These are phyloP conservation scores for Philopotamus ludificatus DNA, from an alignment of 1,140 invertebrate species.

Conservation along the genomic window DNA sequence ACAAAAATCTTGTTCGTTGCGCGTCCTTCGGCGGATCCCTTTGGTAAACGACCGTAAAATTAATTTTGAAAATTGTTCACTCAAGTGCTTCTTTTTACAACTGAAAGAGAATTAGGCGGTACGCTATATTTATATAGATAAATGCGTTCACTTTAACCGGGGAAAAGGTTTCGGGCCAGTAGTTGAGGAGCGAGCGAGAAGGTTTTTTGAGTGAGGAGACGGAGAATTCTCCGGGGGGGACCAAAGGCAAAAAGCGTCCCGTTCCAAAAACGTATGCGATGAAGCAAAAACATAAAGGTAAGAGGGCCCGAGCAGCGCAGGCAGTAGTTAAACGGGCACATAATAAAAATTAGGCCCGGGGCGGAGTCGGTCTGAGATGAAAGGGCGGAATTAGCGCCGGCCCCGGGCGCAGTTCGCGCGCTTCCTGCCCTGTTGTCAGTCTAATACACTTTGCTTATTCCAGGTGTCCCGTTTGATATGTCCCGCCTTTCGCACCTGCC, in stretches of 20 bases:
- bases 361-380: conserved; percentile 18
- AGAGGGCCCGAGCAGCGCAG: conserved; percentile 18
- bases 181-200: not conserved
- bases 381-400: conserved; percentile 34
- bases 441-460: conserved; percentile 40
- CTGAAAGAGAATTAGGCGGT: conserved; percentile 32
- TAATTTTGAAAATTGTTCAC: conserved; percentile 39
- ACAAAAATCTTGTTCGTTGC: conserved; percentile 26
- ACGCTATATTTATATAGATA: conserved; percentile 9
- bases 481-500: conserved; percentile 28
- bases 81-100: conserved; percentile 38
- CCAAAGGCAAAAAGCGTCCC: conserved; percentile 31
- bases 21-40: conserved; percentile 13
- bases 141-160: conserved; percentile 2
- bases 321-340: conserved; percentile 31
- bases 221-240: conserved; percentile 13
- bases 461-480: conserved; percentile 34
- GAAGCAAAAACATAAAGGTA: conserved; percentile 39
- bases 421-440: conserved; percentile 12
- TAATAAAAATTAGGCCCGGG: conserved; percentile 38
- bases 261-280: conserved; percentile 36
- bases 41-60: conserved; percentile 40
- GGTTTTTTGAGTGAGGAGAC: too few relatives aligned
- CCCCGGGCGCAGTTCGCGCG: conserved; percentile 5
- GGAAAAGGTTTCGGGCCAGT: not conserved